Evolutionary conservation across 2,113 vertebrate species (phyloP).

Genomic region (Lampris megalopsis): DNA sequence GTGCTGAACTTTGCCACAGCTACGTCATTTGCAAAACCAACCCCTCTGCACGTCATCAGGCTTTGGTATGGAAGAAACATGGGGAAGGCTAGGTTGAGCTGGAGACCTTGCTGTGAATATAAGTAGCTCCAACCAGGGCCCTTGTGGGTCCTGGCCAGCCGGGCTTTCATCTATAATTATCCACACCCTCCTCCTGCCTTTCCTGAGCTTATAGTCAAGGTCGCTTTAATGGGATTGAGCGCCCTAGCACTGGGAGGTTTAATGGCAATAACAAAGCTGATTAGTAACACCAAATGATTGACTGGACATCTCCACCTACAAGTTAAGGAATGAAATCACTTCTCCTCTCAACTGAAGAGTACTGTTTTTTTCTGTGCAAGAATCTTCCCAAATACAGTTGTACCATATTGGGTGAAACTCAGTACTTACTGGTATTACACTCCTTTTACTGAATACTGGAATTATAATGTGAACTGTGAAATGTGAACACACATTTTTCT

Average conservation of each 20-base stretch:
- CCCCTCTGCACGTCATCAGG: slow-evolving; percentile 2
- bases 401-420: too few relatives aligned
- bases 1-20: neutral
- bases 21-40: neutral
- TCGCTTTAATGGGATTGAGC: slow-evolving; percentile 82
- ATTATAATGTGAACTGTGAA: too few relatives aligned
- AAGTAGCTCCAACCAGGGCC: slow-evolving; percentile 55
- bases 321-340: neutral
- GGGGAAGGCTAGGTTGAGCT: slow-evolving; percentile 35
- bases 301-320: slow-evolving; percentile 47
- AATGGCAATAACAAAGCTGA: slow-evolving; percentile 80
- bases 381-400: too few relatives aligned
- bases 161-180: slow-evolving; percentile 70
- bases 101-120: slow-evolving; percentile 47
- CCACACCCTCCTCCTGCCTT: slow-evolving; percentile 64
- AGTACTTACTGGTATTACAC: too few relatives aligned
- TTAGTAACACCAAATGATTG: slow-evolving; percentile 72
- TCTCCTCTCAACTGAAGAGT: neutral
- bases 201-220: slow-evolving; percentile 69
- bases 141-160: slow-evolving; percentile 42
- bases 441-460: too few relatives aligned
- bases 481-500: too few relatives aligned
- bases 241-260: slow-evolving; percentile 68
- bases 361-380: neutral
- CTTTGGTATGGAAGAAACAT: slow-evolving; percentile 8